Evolutionary conservation across 2,797 vertebrate species (phyloP).

Genomic region (Saxicola maurus): DNA sequence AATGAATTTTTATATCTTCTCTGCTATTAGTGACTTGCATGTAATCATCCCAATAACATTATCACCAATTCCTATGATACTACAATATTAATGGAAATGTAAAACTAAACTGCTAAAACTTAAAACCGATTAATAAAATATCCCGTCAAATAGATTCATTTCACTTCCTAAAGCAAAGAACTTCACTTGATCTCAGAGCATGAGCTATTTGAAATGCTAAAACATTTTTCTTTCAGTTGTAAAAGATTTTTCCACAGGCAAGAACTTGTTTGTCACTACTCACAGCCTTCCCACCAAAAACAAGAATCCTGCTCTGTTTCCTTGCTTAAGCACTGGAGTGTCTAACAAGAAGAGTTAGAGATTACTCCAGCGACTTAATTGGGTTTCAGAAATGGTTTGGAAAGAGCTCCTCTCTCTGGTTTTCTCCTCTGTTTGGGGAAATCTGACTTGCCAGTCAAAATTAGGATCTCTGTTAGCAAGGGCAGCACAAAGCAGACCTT

Average conservation of each 20-base stretch:
- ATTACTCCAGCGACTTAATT: neutral
- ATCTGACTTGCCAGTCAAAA: slow-evolving; percentile 2
- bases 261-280: slow-evolving; percentile 33
- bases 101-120: slow-evolving; percentile 46
- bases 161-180: slow-evolving; percentile 53
- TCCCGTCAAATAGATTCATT: slow-evolving; percentile 30
- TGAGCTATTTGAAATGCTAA: slow-evolving; percentile 56
- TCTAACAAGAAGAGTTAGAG: neutral
- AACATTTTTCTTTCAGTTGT: slow-evolving; percentile 30
- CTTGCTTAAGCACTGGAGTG: neutral
- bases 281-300: neutral
- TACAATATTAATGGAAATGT: slow-evolving; percentile 44
- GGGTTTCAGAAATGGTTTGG: neutral
- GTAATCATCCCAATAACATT: slow-evolving; percentile 32
- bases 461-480: neutral
- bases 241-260: slow-evolving; percentile 26
- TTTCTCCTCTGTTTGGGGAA: slow-evolving; percentile 1
- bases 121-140: slow-evolving; percentile 57
- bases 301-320: neutral
- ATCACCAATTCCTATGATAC: slow-evolving; percentile 21
- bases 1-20: slow-evolving; percentile 52
- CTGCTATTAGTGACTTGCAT: slow-evolving; percentile 30
- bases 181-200: slow-evolving; percentile 37
- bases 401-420: neutral
- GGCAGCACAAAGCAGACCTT: neutral